Percentiles rank a stretch among this genome's conserved stretches.
Evolutionary conservation across 2,113 vertebrate genomes (phyloP).

Genomic region (Cyanoliseus patagonus): DNA sequence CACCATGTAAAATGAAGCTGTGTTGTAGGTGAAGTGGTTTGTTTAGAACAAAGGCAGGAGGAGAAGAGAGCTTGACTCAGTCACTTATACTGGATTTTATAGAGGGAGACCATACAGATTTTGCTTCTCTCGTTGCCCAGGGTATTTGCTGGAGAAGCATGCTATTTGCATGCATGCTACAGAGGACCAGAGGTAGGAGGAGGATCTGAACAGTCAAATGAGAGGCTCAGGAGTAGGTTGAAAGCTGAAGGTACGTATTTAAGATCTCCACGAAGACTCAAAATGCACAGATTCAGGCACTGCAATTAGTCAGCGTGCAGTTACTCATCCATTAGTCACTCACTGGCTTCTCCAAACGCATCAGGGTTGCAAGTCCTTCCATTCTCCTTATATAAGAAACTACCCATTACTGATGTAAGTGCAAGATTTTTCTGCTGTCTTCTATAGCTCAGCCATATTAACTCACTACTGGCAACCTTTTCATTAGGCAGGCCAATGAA

Average conservation of each 20-base stretch:
- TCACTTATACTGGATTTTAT: background rate
- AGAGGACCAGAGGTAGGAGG: background rate
- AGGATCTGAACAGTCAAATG: background rate
- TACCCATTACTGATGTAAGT: background rate
- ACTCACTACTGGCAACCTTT: background rate
- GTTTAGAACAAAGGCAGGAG: background rate
- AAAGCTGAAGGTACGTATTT: background rate
- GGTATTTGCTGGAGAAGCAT: background rate
- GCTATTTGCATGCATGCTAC: background rate
- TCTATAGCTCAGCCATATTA: background rate
- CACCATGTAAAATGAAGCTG: background rate
- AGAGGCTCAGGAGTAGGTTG: background rate
- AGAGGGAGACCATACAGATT: background rate
- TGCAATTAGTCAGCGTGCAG: background rate
- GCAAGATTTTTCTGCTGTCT: background rate
- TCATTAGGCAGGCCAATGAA: background rate
- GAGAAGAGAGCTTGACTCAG: background rate
- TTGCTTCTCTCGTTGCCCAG: background rate
- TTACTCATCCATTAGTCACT: constrained; percentile 40
- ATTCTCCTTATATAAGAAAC: background rate
- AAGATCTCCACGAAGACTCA: background rate
- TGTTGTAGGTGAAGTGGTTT: background rate
- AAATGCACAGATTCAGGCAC: background rate
- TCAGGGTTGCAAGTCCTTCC: background rate
- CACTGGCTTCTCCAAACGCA: background rate